Base-by-base conservation (phyloP, 2,888 invertebrate species). In the Portevinia maculata region DNA sequence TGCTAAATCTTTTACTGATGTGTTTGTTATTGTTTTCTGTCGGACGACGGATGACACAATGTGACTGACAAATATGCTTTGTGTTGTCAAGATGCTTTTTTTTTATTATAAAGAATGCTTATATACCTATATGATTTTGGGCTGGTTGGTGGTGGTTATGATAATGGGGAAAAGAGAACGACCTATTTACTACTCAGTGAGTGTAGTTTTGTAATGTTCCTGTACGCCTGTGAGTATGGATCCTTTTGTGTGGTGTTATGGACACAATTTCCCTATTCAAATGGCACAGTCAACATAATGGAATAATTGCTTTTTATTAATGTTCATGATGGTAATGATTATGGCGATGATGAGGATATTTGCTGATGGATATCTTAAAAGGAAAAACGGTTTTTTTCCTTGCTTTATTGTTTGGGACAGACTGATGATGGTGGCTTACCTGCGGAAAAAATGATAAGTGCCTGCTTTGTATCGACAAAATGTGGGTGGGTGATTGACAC, bases 261-360 rank as follows among this genome's bases (percentile, higher is more conserved):
- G 59, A 55, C 76, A 60, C 60, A 71, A 70, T 70, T 71, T 76
- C 65, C 64, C 48, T 65, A 53, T 75, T 70, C 46, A 53, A 69
- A 71, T 53, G 59, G 48, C 59, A 64, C 48, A 76, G 69, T 5
- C 37, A 44, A 59, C 76, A 70, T 76, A 81, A 81, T 81, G 70
- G 76, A 76, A 76, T 81, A 81, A 81, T 81, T 81, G 76, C 76
- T 71, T 76, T 71, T 32, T 30, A 69, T 59, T 76, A 32, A 60
- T 73, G 67, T 39, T 55, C 55, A 46, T 60, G 50, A 67, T 67
- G 44, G 50, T 46, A 44, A 71, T 37, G 17, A 57, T 57, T 41
- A 62, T 55, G 55, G 44, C 19, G 46, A 48, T 37, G 55, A 73
- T 62, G 71, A 19, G 39, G 13, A 67, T 53, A 28, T 46, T 30